phyloP scores from a whole-genome alignment of 2,113 vertebrate species.

The Pollachius pollachius region DNA sequence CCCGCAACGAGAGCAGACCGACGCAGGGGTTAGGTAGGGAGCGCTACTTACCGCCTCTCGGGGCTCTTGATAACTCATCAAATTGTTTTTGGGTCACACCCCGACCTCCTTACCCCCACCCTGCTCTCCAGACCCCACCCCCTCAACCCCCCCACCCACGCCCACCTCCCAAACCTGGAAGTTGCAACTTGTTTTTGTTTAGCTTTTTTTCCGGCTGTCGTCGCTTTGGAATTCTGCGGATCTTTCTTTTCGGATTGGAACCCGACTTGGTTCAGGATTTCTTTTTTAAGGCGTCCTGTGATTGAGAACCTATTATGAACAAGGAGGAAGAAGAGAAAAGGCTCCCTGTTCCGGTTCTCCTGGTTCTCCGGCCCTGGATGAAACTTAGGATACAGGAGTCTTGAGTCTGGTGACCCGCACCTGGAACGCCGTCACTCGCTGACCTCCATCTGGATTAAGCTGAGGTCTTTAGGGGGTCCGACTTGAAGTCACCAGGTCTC shows the following conservation, averaged over 20 bases:
- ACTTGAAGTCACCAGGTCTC: too few relatives aligned
- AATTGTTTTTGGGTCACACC: too few relatives aligned
- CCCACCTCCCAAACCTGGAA: neutral
- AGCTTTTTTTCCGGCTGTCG: constrained; percentile 12
- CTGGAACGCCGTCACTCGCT: constrained; percentile 23
- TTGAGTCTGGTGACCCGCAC: constrained; percentile 43
- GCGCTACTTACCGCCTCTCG: too few relatives aligned
- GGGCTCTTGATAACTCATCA: too few relatives aligned
- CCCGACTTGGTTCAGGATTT: neutral
- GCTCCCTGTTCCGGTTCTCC: constrained; percentile 20
- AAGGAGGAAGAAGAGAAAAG: too few relatives aligned
- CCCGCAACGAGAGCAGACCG: constrained; percentile 37
- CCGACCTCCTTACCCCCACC: too few relatives aligned
- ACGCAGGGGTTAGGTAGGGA: too few relatives aligned
- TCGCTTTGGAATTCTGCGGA: too few relatives aligned
- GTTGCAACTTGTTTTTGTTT: constrained; percentile 6
- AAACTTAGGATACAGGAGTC: constrained; percentile 37
- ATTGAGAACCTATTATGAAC: neutral
- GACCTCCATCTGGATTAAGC: constrained; percentile 12
- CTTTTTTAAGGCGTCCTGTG: constrained; percentile 10
- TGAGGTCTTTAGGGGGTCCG: too few relatives aligned
- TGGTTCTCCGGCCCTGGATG: constrained; percentile 38
- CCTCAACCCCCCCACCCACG: neutral
- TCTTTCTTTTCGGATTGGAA: constrained; percentile 1
- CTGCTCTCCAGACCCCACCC: constrained; percentile 21